Evolutionary conservation across 2,797 vertebrate genomes (phyloP), one percentile per base, ranked within the genome.

Genomic region (Karalla daura): DNA sequence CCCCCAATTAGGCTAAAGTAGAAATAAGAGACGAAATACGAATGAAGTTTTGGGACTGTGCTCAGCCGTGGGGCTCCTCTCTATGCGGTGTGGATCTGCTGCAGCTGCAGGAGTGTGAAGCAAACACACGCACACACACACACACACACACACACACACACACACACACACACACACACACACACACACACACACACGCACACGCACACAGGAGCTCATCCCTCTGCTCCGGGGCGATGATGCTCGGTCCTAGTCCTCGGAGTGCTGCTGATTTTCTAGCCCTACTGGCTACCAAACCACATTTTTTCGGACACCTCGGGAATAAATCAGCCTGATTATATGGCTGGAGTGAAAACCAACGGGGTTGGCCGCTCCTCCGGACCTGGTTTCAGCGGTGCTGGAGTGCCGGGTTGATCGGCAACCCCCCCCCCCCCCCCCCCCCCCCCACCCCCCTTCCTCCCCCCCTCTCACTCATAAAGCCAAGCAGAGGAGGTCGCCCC

Each of bases 301-400:
- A 64, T 55, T 64, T 14, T n/a, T 55, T 58, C 21, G 44, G 6
- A 64, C 27, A 58, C 58, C 25, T 65, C 11, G 30, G 35, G 25
- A 58, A 40, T 39, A 39, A 53, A 55, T 63, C 51, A 54, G n/a
- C 39, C 21, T 47, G 37, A 69, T 50, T 55, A 56, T 64, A 25
- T 63, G 32, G 36, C 25, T 55, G 10, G 63, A 73, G 54, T 67
- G 8, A 72, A 65, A 62, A 63, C 15, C n/a, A 33, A 33, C 7
- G 37, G 4, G 20, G 23, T 35, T 37, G 30, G 28, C 5, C 5
- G 24, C 25, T 59, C 12, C 13, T 27, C 8, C 35, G n/a, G 44
- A 50, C 18, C 1, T 0, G 17, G 39, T 50, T 17, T 70, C 49
- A 67, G 11, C 60, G 21, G 14, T 37, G 50, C 64, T 50, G 45